Evolutionary conservation across 2,113 vertebrate genomes (phyloP).

Genomic region (Athene noctua): DNA sequence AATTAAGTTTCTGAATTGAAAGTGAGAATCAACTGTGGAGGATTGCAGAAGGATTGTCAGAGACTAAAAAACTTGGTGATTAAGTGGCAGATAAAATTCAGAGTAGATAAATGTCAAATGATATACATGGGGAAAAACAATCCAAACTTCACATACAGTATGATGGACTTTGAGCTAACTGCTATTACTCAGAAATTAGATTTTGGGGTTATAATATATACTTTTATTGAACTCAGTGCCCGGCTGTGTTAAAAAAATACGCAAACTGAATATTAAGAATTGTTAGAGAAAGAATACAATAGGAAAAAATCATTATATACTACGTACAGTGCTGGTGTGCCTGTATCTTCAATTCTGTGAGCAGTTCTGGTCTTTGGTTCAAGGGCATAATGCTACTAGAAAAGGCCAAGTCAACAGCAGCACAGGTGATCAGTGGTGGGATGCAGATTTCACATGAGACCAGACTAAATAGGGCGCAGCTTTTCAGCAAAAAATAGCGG

Average conservation of each 20-base stretch:
- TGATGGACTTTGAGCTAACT: not conserved
- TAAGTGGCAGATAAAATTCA: conserved; percentile 8
- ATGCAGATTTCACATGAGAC: not conserved
- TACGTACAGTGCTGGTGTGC: not conserved
- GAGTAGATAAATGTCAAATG: not conserved
- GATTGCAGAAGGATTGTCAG: not conserved
- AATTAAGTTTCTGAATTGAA: not conserved
- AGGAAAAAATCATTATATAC: not conserved
- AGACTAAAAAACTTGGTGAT: not conserved
- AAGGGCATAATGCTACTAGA: not conserved
- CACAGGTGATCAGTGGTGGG: not conserved
- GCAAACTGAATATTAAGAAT: not conserved
- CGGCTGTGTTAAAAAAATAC: not conserved
- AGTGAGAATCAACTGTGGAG: not conserved
- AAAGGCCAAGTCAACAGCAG: not conserved
- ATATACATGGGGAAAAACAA: not conserved
- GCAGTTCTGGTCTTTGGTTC: not conserved
- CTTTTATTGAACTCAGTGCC: not conserved
- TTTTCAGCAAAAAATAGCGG: not conserved
- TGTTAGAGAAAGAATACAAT: not conserved
- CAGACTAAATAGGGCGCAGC: not conserved
- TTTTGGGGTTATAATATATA: not conserved
- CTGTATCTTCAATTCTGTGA: not conserved
- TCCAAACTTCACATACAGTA: not conserved
- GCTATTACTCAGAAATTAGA: conserved; percentile 11